A percentile compares a stretch with the other conserved stretches of the same genome.
phyloP scores from a whole-genome alignment of 2,797 vertebrate genomes.

The Sebastes itinus region DNA sequence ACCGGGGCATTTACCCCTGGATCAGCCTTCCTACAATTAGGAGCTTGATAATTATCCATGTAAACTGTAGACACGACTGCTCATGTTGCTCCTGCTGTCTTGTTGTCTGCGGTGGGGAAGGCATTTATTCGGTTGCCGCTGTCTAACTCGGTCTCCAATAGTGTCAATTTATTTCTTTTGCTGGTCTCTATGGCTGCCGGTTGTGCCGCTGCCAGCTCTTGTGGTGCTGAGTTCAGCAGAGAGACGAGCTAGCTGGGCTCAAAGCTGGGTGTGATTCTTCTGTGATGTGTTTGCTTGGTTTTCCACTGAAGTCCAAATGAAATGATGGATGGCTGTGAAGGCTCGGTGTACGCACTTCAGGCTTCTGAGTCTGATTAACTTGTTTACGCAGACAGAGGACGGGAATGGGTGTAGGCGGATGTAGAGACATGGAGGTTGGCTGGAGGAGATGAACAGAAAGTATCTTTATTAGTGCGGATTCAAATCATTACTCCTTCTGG shows the following conservation, averaged over 20 bases:
- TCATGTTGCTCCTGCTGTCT: constrained; percentile 50
- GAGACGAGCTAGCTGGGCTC: constrained; percentile 34
- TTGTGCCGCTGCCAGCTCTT: constrained; percentile 50
- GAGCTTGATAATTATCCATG: constrained; percentile 41
- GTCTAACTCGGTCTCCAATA: constrained; percentile 44
- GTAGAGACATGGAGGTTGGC: constrained; percentile 40
- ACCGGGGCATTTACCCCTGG: background rate
- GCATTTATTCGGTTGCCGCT: constrained; percentile 38
- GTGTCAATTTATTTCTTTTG: constrained; percentile 53
- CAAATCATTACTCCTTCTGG: background rate
- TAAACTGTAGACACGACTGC: constrained; percentile 22
- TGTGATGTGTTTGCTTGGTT: constrained; percentile 44
- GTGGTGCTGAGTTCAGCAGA: constrained; percentile 67
- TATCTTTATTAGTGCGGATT: constrained; percentile 32
- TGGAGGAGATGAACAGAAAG: constrained; percentile 29
- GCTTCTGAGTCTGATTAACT: constrained; percentile 70
- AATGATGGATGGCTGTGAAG: constrained; percentile 67
- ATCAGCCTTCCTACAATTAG: constrained; percentile 31
- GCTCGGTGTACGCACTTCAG: constrained; percentile 17
- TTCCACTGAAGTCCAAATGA: constrained; percentile 62
- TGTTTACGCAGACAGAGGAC: constrained; percentile 65
- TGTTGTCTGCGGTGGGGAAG: constrained; percentile 43
- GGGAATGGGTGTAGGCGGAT: constrained; percentile 46
- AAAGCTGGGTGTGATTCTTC: constrained; percentile 58
- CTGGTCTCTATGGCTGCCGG: constrained; percentile 22